Evolutionary conservation across 2,797 vertebrate genomes (phyloP), one percentile per base, ranked within the genome.

Genomic region (Acrocephalus scirpaceus): DNA sequence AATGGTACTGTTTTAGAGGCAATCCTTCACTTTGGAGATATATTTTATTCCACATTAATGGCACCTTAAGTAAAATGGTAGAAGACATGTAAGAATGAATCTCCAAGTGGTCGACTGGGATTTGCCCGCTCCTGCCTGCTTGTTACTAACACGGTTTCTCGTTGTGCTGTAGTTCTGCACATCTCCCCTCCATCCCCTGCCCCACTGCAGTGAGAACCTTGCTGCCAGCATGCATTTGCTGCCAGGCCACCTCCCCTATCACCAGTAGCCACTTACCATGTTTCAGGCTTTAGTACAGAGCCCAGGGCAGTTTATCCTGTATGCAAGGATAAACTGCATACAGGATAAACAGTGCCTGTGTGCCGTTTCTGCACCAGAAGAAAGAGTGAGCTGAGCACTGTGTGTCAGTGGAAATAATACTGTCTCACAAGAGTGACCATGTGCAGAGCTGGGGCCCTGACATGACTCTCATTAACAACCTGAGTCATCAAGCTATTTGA

Each of bases 11-110:
- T 87, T 96, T 95, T 70, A 88, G 89, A 93, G 95, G 70, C 76
- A 77, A 62, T 93, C 77, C 74, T 95, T 92, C 74, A 73, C 94
- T 96, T 93, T 88, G 88, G 83, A 93, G 93, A 74, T 87, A 36
- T 66, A 88, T 96, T 94, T 97, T 96, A 93, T 88, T 92, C 79
- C 67, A 92, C 76, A 75, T 95, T 90, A 96, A 90, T 66, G 62
- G 36, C 75, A 78, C 45, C 93, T 88, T 92, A 89, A 92, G 44
- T 96, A 95, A 95, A 93, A 92, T 58, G 82, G 72, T 87, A 82
- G 94, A 87, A 97, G 92, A 93, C 72, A 78, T 56, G 50, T 57
- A 92, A 90, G 90, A 56, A 76, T 74, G 53, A 64, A 50, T 93
- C 72, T 93, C 80, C 74, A 84, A 97, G 88, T 91, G 73, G 51